A percentile compares a stretch with the other conserved stretches of the same genome.
Evolutionary conservation across 2,113 vertebrate genomes (phyloP).

Genomic region (Rana temporaria): DNA sequence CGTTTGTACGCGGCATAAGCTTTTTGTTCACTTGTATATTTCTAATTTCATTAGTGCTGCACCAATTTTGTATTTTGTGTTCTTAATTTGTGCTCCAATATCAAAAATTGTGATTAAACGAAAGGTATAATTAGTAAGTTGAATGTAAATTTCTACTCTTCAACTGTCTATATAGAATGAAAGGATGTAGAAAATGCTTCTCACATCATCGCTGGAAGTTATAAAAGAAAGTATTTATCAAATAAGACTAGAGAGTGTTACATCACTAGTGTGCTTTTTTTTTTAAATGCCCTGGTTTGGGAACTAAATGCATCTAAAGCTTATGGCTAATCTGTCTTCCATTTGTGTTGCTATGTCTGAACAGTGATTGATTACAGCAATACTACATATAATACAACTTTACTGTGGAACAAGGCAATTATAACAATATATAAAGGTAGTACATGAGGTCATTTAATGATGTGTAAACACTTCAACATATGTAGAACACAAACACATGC

Average conservation of each 20-base stretch:
- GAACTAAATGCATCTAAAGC: neutral
- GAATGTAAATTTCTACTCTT: no score
- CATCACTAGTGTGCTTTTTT: neutral
- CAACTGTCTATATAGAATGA: neutral
- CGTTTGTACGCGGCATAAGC: no score
- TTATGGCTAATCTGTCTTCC: neutral
- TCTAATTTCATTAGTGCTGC: no score
- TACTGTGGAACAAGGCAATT: constrained; percentile 11
- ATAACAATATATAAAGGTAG: neutral
- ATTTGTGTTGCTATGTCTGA: neutral
- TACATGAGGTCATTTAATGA: neutral
- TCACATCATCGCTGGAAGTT: neutral
- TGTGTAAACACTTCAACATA: neutral
- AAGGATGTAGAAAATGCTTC: neutral
- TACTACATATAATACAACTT: neutral
- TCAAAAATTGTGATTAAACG: no score
- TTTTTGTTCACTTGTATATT: no score
- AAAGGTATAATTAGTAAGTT: no score
- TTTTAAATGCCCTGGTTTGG: neutral
- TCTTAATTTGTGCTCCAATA: no score
- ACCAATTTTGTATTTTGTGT: no score
- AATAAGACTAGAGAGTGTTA: neutral
- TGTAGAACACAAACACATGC: no score
- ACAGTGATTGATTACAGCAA: constrained; percentile 12
- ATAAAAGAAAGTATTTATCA: no score